phyloP scores from a whole-genome alignment of 2,797 vertebrate genomes.

The Adelosebastes latens region DNA sequence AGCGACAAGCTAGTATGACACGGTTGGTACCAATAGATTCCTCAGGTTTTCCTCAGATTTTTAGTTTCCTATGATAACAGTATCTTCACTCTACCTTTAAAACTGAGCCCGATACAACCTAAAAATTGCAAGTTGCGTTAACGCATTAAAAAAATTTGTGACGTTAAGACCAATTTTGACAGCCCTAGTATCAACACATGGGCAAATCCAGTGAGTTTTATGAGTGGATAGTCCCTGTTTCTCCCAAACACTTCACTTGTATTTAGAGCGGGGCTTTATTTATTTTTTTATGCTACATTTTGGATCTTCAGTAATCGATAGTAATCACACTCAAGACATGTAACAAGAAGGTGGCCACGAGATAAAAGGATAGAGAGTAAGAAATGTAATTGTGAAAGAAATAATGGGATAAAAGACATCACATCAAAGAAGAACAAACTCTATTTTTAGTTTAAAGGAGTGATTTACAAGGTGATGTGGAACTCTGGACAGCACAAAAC shows the following conservation, averaged over 20 bases:
- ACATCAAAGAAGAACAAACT: conserved; percentile 33
- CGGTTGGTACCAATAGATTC: too few species aligned
- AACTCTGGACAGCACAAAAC: conserved; percentile 24
- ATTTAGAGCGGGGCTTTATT: not conserved
- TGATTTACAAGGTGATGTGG: conserved; percentile 7
- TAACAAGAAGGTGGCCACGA: conserved; percentile 3
- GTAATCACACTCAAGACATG: not conserved
- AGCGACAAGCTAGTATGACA: too few species aligned
- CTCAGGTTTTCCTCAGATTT: too few species aligned
- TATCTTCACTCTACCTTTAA: too few species aligned
- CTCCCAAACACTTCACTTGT: not conserved
- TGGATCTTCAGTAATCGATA: not conserved
- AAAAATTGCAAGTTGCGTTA: too few species aligned
- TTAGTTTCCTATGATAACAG: too few species aligned
- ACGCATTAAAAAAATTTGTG: too few species aligned
- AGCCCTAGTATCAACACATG: not conserved
- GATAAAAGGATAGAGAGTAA: conserved; percentile 14
- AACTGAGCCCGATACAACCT: too few species aligned
- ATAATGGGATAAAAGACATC: conserved; percentile 21
- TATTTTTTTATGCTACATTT: not conserved
- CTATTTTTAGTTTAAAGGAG: conserved; percentile 27
- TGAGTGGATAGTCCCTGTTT: not conserved
- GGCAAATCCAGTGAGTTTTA: not conserved
- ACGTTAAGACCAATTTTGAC: too few species aligned
- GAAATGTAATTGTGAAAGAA: not conserved